Percentiles rank a stretch among this genome's conserved stretches.
Evolutionary conservation across 2,113 vertebrate species (phyloP).

Genomic region (Dromaius novaehollandiae): DNA sequence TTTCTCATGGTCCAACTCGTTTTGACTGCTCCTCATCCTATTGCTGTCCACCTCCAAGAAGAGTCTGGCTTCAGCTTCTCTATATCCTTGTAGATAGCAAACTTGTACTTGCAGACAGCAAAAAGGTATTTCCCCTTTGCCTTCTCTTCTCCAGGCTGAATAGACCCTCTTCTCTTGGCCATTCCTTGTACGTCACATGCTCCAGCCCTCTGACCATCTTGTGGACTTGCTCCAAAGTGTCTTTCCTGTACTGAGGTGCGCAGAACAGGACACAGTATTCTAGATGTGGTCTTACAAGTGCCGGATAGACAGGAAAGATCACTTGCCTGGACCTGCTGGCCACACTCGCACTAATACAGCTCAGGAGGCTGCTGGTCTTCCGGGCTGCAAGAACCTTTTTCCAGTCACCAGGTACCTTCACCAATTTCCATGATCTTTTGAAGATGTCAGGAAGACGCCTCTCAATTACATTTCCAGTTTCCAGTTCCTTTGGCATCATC

Average conservation of each 20-base stretch:
- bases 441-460: background rate
- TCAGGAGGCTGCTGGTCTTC: background rate
- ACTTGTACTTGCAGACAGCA: background rate
- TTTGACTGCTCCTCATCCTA: background rate
- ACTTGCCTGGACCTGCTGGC: background rate
- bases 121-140: background rate
- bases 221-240: fast-evolving
- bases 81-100: background rate
- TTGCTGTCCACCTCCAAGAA: background rate
- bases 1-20: background rate
- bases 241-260: background rate
- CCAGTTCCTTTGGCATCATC: background rate
- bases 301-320: background rate
- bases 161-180: background rate
- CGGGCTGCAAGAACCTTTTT: background rate
- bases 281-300: background rate
- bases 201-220: background rate
- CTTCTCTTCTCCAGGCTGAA: background rate
- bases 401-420: background rate
- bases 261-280: background rate
- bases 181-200: background rate
- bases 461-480: background rate
- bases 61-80: background rate
- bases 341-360: background rate
- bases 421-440: background rate